A percentile compares a stretch with the other conserved stretches of the same genome.
These are phyloP conservation scores for Ophioninae sp. DNA, from an alignment of 2,888 invertebrate genomes.

Conservation along the genomic window DNA sequence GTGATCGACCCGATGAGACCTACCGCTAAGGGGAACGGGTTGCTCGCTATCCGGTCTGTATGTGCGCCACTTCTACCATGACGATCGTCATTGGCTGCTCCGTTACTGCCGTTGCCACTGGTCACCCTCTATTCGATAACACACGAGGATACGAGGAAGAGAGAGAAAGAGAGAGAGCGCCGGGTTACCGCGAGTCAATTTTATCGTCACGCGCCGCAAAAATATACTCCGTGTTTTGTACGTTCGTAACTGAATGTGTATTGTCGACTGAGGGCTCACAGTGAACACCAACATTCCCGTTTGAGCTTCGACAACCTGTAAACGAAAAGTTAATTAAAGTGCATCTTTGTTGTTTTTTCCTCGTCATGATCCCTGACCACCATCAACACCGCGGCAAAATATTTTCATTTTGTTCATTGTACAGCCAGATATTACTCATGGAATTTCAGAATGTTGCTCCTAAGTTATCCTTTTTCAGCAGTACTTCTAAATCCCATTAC, in stretches of 20 bases:
- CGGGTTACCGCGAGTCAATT: slow-evolving; percentile 59
- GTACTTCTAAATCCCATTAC: too few species aligned
- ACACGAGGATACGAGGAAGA: slow-evolving; percentile 11
- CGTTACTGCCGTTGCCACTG: slow-evolving; percentile 36
- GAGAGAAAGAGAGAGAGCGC: slow-evolving; percentile 5
- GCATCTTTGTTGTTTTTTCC: too few species aligned
- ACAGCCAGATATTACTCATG: too few species aligned
- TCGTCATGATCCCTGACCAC: too few species aligned
- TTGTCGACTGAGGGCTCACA: not conserved
- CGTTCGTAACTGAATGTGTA: slow-evolving; percentile 15
- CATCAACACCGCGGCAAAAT: too few species aligned
- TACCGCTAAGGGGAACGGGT: slow-evolving; percentile 27
- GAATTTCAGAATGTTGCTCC: too few species aligned
- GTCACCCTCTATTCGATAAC: slow-evolving; percentile 28
- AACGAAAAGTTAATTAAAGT: too few species aligned
- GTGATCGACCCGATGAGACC: slow-evolving; percentile 41
- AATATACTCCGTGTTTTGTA: slow-evolving; percentile 20
- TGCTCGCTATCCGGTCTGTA: slow-evolving; percentile 50
- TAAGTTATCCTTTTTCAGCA: too few species aligned
- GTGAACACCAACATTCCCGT: too few species aligned
- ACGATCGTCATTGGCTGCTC: slow-evolving; percentile 11
- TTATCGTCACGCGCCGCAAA: slow-evolving; percentile 66
- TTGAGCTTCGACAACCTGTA: not conserved
- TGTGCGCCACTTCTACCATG: slow-evolving; percentile 49
- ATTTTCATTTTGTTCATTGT: too few species aligned